Conservation (phyloP, 1,140 invertebrate species). For the Formica exsecta region DNA sequence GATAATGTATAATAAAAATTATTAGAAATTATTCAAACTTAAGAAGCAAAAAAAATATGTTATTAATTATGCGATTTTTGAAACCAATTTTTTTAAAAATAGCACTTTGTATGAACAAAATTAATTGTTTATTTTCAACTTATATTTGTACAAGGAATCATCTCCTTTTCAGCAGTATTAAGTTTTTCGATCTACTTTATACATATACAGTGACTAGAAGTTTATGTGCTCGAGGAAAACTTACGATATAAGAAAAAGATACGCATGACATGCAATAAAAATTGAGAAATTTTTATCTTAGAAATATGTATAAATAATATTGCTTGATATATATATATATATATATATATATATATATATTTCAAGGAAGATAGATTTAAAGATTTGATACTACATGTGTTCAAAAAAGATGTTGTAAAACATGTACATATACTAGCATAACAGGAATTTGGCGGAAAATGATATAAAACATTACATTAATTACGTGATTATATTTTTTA, state of each 20-base stretch:
- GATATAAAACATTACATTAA: neutral
- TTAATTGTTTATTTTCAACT: too few species aligned
- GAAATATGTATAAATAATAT: neutral
- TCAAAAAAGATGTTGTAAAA: neutral
- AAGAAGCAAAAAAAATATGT: too few species aligned
- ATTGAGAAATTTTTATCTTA: neutral
- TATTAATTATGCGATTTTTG: too few species aligned
- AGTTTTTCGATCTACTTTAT: neutral
- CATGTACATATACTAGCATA: neutral
- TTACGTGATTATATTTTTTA: neutral
- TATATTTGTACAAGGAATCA: too few species aligned
- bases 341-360: neutral
- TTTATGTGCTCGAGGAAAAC: constrained; percentile 47
- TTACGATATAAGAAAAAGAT: neutral
- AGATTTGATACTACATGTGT: neutral
- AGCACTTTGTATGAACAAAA: too few species aligned
- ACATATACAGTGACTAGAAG: neutral
- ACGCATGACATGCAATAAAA: neutral
- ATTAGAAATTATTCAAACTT: too few species aligned
- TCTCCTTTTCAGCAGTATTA: too few species aligned
- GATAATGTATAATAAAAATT: too few species aligned
- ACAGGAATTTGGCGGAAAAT: neutral
- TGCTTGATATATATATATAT: neutral
- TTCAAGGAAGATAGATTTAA: neutral
- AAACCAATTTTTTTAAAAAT: too few species aligned